Percentiles rank a stretch among this genome's conserved stretches.
Evolutionary conservation across 2,113 vertebrate species (phyloP).

Genomic region (Aythya baeri): DNA sequence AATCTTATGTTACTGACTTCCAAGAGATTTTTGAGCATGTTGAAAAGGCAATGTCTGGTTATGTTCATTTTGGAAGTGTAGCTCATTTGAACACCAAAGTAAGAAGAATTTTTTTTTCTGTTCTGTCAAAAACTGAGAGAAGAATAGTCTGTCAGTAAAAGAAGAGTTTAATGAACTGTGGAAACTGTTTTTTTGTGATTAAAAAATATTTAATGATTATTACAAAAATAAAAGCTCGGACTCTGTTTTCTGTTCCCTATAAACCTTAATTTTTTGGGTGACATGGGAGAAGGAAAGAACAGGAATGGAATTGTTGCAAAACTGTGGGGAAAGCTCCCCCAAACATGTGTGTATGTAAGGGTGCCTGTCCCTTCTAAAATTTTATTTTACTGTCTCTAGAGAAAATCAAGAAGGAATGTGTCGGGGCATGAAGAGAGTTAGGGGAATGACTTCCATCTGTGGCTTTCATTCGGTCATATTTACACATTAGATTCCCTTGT

Average conservation of each 20-base stretch:
- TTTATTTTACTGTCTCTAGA: not conserved
- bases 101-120: not conserved
- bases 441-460: not conserved
- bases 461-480: not conserved
- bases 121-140: not conserved
- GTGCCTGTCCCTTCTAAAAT: not conserved
- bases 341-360: not conserved
- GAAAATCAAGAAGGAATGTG: not conserved
- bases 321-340: not conserved
- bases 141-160: not conserved
- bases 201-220: conserved; percentile 30
- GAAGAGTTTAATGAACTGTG: not conserved
- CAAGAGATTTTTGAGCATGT: not conserved
- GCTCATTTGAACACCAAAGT: conserved; percentile 1
- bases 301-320: not conserved
- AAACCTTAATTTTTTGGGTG: not conserved
- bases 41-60: not conserved
- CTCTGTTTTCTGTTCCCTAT: not conserved
- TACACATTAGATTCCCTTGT: not conserved
- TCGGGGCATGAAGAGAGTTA: too few relatives aligned
- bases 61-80: not conserved
- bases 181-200: not conserved
- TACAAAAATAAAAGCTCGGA: conserved; percentile 62
- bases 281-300: not conserved
- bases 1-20: not conserved